Conservation (phyloP, 1,140 invertebrate genomes). For the Ceratina japonica region DNA sequence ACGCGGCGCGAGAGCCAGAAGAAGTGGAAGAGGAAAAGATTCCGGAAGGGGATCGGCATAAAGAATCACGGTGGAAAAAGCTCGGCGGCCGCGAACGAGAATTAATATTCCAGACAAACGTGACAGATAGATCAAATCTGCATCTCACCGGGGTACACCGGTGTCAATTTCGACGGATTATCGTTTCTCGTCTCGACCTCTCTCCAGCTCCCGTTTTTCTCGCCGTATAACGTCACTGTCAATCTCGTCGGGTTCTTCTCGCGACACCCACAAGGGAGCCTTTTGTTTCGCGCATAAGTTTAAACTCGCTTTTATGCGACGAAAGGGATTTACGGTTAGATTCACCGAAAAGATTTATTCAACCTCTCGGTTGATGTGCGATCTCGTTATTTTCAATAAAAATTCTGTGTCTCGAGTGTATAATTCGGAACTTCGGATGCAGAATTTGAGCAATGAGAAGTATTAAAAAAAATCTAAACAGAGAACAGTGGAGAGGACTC, state of each 20-base stretch:
- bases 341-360: neutral
- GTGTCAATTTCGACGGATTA: slow-evolving; percentile 78
- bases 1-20: neutral
- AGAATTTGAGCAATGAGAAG: neutral
- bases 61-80: slow-evolving; percentile 60
- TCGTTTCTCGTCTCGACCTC: slow-evolving; percentile 46
- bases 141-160: slow-evolving; percentile 71
- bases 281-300: neutral
- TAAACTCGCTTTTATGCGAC: neutral
- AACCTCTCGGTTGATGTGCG: too few relatives aligned
- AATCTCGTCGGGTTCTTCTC: neutral
- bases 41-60: slow-evolving; percentile 46
- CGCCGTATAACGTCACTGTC: neutral
- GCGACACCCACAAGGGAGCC: neutral
- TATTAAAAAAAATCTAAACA: slow-evolving; percentile 11
- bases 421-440: neutral
- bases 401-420: too few relatives aligned
- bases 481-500: neutral
- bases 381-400: too few relatives aligned
- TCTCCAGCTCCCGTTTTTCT: neutral
- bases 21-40: neutral
- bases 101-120: slow-evolving; percentile 78
- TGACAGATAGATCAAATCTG: slow-evolving; percentile 79
- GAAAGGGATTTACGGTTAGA: neutral
- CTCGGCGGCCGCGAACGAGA: slow-evolving; percentile 59